phyloP scores from a whole-genome alignment of 2,888 invertebrate genomes.

The Hedychridium roseum region DNA sequence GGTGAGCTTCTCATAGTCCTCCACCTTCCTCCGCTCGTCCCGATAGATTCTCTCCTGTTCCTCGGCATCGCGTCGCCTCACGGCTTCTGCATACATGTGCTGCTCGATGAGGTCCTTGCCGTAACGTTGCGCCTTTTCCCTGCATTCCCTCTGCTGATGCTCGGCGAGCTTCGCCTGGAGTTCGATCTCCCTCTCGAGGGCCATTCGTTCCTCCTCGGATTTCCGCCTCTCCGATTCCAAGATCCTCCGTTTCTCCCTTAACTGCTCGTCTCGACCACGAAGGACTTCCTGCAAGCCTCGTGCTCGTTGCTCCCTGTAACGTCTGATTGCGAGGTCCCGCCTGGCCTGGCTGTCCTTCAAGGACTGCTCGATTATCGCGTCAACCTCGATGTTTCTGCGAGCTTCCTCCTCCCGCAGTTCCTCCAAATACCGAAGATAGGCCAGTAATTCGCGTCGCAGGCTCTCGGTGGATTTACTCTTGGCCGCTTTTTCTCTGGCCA shows the following conservation, averaged over 20 bases:
- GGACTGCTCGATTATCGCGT: slow-evolving; percentile 32
- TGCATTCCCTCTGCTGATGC: slow-evolving; percentile 18
- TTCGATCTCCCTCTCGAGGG: slow-evolving; percentile 31
- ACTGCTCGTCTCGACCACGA: slow-evolving; percentile 37
- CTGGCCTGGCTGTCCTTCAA: slow-evolving; percentile 21
- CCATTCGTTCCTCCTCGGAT: slow-evolving; percentile 27
- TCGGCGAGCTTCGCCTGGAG: slow-evolving; percentile 28
- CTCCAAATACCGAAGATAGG: slow-evolving; percentile 47
- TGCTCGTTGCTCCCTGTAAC: slow-evolving; percentile 31
- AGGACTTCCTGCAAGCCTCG: slow-evolving; percentile 34
- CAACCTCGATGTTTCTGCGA: slow-evolving; percentile 36
- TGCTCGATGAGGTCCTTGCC: slow-evolving; percentile 42
- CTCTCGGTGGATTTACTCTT: slow-evolving; percentile 29
- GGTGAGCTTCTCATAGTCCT: slow-evolving; percentile 37
- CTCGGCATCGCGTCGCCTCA: slow-evolving; percentile 31
- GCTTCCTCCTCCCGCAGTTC: slow-evolving; percentile 38
- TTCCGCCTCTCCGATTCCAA: slow-evolving; percentile 23
- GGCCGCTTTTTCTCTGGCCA: slow-evolving; percentile 32
- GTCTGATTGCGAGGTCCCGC: slow-evolving; percentile 29
- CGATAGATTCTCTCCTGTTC: slow-evolving; percentile 18
- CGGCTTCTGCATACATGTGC: slow-evolving; percentile 17
- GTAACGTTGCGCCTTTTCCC: slow-evolving; percentile 33
- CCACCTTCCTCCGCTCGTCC: slow-evolving; percentile 25
- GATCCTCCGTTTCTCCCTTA: slow-evolving; percentile 27
- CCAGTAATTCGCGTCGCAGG: slow-evolving; percentile 44